Base-by-base conservation (phyloP, 2,113 vertebrate genomes). In the Climacteris rufus region DNA sequence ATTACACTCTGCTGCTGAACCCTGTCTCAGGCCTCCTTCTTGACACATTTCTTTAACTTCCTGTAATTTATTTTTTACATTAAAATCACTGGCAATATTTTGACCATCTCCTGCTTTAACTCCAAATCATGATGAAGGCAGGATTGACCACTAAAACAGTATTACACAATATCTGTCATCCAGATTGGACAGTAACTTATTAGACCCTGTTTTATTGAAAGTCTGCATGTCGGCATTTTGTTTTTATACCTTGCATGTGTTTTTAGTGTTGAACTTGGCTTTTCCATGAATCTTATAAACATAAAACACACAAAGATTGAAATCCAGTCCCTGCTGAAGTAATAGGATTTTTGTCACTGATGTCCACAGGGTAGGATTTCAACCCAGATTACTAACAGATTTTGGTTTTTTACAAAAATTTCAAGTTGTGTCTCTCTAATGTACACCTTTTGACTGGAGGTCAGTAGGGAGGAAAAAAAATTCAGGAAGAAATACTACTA, bases 251-350 rank as follows among this genome's bases (percentile, higher is more conserved):
- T 91, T 91, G 85, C 88, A 94, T 66, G 76, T 95, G 82, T 77
- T 96, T 95, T 96, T 81, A 92, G 88, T 83, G 83, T 70, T 88
- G 83, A 97, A 77, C 74, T 89, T 96, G 87, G 90, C 94, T 95
- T 94, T 93, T 90, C 40, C 39, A 25, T 2, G 3, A 52, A 68
- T 93, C 42, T 90, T 90, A 93, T 75, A 94, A 95, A 92, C 76
- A 92, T 44, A 52, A 89, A 94, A 95, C 87, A 72, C 72, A 68
- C 83, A 81, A 90, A 93, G 87, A 61, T 69, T 87, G 64, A 95
- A 94, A 96, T 81, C 53, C 44, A 39, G 68, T 66, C 87, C 76
- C 57, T 3, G 6, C 35, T 92, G 56, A 95, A 95, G 76, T 78
- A 94, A 93, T 37, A 70, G 64, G 52, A 87, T 74, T 93, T 94